Conservation (phyloP, 2,797 vertebrate species). For the Erethizon dorsatum region DNA sequence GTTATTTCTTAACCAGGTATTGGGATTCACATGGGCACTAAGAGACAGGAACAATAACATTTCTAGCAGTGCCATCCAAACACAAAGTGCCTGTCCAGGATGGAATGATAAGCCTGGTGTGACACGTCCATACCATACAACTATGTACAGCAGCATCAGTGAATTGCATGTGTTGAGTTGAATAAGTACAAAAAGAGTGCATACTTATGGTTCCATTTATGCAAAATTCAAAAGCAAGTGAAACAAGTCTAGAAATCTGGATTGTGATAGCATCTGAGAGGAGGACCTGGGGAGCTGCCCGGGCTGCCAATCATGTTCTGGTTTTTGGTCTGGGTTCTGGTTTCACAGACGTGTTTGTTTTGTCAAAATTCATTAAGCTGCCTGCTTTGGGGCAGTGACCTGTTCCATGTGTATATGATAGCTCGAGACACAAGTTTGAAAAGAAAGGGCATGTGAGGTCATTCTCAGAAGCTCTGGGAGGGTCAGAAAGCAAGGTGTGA, state of each 20-base stretch:
- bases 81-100: background rate
- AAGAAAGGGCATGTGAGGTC: background rate
- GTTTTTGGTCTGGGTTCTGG: background rate
- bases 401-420: background rate
- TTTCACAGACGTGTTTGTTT: background rate
- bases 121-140: background rate
- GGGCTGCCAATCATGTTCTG: accelerated
- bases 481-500: background rate
- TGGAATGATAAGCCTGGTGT: accelerated
- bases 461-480: background rate
- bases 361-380: background rate
- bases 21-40: background rate
- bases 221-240: background rate
- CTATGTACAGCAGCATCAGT: background rate
- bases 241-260: background rate
- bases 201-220: accelerated
- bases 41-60: background rate
- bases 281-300: accelerated
- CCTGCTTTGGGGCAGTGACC: background rate
- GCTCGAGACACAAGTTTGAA: background rate
- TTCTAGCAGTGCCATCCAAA: background rate
- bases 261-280: accelerated
- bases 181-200: background rate
- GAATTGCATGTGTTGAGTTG: accelerated
- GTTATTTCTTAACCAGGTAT: background rate